Evolutionary conservation across 2,113 vertebrate genomes (phyloP).

Genomic region (Syngnathus typhle): DNA sequence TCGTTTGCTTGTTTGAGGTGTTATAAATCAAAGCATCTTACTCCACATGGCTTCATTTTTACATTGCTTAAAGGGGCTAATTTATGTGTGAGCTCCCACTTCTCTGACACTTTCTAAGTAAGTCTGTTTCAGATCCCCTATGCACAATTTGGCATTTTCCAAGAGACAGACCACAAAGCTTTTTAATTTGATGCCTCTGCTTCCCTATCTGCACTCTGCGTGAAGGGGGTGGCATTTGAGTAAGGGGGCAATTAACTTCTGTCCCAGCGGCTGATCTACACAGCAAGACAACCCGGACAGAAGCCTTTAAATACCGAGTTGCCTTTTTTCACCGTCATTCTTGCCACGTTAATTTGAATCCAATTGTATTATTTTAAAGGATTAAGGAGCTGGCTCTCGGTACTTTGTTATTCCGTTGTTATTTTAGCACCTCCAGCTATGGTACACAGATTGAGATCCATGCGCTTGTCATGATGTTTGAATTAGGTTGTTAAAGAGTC

Average conservation of each 20-base stretch:
- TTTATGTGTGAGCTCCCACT: neutral
- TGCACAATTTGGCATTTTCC: slow-evolving; percentile 13
- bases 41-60: neutral
- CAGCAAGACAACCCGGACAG: slow-evolving; percentile 5
- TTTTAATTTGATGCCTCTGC: slow-evolving; percentile 19
- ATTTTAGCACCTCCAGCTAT: slow-evolving; percentile 33
- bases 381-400: slow-evolving; percentile 38
- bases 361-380: slow-evolving; percentile 39
- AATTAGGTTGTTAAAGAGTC: slow-evolving; percentile 36
- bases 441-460: slow-evolving; percentile 4
- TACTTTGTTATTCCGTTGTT: slow-evolving; percentile 16
- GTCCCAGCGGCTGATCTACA: slow-evolving; percentile 18
- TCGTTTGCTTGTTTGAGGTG: neutral
- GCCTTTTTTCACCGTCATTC: slow-evolving; percentile 30
- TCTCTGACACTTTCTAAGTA: neutral
- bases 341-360: slow-evolving; percentile 37
- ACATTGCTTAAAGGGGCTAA: neutral
- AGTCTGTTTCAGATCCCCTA: neutral
- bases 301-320: slow-evolving; percentile 39
- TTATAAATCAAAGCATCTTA: neutral
- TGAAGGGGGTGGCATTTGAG: slow-evolving; percentile 14
- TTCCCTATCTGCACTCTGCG: slow-evolving; percentile 4
- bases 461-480: slow-evolving; percentile 17
- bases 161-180: slow-evolving; percentile 13
- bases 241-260: slow-evolving; percentile 29